A percentile compares a stretch with the other conserved stretches of the same genome.
phyloP scores from a whole-genome alignment of 1,140 invertebrate genomes.

The Rhopalosiphum maidis region DNA sequence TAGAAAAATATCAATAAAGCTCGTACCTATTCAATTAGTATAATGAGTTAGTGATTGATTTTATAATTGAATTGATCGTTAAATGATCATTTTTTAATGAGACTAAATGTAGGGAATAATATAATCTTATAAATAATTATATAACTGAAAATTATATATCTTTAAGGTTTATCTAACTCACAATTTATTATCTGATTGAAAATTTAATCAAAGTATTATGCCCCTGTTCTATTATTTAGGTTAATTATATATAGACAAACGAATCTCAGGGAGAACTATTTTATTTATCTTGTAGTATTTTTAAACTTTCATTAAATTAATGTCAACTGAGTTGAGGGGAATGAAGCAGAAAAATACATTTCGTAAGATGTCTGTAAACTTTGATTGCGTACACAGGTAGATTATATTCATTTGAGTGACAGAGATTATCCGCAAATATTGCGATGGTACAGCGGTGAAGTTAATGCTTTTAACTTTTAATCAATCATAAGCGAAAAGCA shows the following conservation, averaged over 20 bases:
- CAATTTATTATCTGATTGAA: not conserved
- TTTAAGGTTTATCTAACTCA: not conserved
- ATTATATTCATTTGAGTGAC: constrained; percentile 37
- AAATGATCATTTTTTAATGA: not conserved
- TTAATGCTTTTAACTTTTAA: constrained; percentile 57
- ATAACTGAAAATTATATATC: not conserved
- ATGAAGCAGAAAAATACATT: constrained; percentile 13
- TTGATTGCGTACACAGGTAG: not conserved
- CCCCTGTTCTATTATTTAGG: not conserved
- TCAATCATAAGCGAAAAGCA: constrained; percentile 43
- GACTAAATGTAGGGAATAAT: not conserved
- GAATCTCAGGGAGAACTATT: not conserved
- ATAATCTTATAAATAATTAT: not conserved
- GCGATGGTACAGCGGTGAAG: not conserved
- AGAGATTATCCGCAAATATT: constrained; percentile 3
- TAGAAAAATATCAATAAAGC: not conserved
- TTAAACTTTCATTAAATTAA: constrained; percentile 27
- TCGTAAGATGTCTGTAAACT: constrained; percentile 21
- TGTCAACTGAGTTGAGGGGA: not conserved
- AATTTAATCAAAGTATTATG: not conserved
- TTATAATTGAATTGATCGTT: not conserved
- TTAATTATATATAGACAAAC: not conserved
- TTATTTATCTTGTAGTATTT: constrained; percentile 12
- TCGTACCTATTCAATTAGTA: not conserved
- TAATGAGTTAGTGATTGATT: not conserved